Conservation (phyloP, 1,140 invertebrate genomes). For the Melipona quadrifasciata region DNA sequence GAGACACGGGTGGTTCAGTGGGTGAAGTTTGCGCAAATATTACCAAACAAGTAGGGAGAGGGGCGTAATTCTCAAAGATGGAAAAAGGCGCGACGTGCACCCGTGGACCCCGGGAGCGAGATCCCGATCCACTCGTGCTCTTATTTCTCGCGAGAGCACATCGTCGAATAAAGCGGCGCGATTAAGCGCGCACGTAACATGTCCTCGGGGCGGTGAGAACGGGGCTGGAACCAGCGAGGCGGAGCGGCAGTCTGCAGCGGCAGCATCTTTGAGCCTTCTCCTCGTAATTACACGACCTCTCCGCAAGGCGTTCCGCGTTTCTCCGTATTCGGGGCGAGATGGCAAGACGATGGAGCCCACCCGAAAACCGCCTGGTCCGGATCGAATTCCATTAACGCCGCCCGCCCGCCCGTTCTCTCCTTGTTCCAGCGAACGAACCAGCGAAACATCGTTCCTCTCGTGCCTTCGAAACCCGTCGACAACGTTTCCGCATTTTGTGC, state of each 20-base stretch:
- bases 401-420: slow-evolving; percentile 1
- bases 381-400: slow-evolving; percentile 69
- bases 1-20: neutral
- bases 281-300: slow-evolving; percentile 65
- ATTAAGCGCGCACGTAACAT: slow-evolving; percentile 61
- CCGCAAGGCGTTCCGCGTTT: slow-evolving; percentile 50
- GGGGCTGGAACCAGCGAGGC: slow-evolving; percentile 10
- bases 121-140: slow-evolving; percentile 14
- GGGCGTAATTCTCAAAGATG: neutral
- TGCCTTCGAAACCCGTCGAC: slow-evolving; percentile 32
- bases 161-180: slow-evolving; percentile 57
- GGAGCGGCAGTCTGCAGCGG: slow-evolving; percentile 45
- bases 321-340: slow-evolving; percentile 43
- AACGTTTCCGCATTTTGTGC: slow-evolving; percentile 49
- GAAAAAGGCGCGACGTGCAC: neutral
- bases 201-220: slow-evolving; percentile 61
- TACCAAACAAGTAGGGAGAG: no score
- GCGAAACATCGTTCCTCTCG: neutral
- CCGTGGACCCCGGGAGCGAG: neutral
- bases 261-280: slow-evolving; percentile 67
- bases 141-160: slow-evolving; percentile 22
- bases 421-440: slow-evolving; percentile 20
- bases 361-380: slow-evolving; percentile 58
- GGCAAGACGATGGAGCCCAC: slow-evolving; percentile 37
- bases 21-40: neutral